Base-by-base conservation (phyloP, 2,113 vertebrate species). In the Oplegnathus fasciatus region DNA sequence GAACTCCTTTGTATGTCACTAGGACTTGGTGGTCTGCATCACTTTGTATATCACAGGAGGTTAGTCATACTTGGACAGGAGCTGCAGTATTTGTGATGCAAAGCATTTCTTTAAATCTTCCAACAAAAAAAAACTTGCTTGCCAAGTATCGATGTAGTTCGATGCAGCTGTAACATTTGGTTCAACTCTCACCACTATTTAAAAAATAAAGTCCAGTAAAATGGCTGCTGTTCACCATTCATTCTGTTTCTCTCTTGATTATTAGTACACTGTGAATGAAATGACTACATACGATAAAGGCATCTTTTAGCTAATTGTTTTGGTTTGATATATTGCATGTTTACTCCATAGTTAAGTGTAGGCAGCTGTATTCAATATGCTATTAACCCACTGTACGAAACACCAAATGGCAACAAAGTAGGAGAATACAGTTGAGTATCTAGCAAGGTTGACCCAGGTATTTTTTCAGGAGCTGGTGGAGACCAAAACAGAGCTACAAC, bases 171-270 rank as follows among this genome's bases (percentile, higher is more conserved):
- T 70, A 57, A 91, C 65, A 81, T 28, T 50, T 73, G 66, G 79
- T 84, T 88, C 80, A 76, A 87, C 64, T 68, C 26, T 85, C 85
- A 75, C 75, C 88, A 88, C 73, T 85, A 75, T 87, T 83, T 81
- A 74, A 86, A 75, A 85, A 84, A 81, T 34, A 66, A 87, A 81
- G 66, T 78, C 65, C 73, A 93, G 90, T 94, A 93, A 94, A 95
- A 82, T 88, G 89, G 84, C 90, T 88, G 93, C 89, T 93, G 88
- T 92, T 92, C 75, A 92, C 82, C 80, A n/a, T 64, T 85, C 57
- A 61, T 42, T 54, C 28, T 9, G 17, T 69, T 61, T 50, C 46
- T 62, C 3, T 40, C 2, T 40, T 67, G 18, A 15, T 65, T 80
- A 15, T 62, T 60, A 57, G 13, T 34, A 24, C 18, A 44, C 15